Percentiles rank a stretch among this genome's conserved stretches.
These are phyloP conservation scores for Chunga burmeisteri DNA, from an alignment of 2,113 vertebrate species.

Conservation along the genomic window DNA sequence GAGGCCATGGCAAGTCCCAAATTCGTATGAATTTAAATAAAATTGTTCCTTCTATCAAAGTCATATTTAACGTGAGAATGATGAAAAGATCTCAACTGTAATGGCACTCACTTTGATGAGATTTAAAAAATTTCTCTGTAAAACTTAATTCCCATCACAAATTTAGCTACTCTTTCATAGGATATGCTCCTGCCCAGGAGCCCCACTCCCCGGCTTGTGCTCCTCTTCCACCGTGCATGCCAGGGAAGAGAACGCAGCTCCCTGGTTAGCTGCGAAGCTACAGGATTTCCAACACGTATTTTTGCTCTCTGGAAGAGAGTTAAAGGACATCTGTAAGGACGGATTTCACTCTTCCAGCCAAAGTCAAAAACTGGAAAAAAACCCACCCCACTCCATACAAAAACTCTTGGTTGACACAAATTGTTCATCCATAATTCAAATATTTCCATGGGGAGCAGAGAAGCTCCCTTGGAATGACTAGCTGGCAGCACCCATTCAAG, in stretches of 20 bases:
- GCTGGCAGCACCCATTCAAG: not conserved
- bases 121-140: not conserved
- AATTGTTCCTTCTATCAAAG: not conserved
- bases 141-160: not conserved
- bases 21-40: not conserved
- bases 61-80: not conserved
- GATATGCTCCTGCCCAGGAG: not conserved
- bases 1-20: not conserved
- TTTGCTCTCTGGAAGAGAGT: not conserved
- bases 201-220: not conserved
- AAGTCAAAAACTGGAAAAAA: not conserved
- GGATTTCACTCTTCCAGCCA: not conserved
- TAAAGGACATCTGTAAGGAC: not conserved
- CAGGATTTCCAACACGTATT: not conserved
- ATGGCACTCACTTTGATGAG: not conserved
- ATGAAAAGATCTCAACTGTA: not conserved
- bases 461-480: not conserved
- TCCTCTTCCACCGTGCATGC: rapidly evolving
- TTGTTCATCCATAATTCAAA: not conserved
- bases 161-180: not conserved
- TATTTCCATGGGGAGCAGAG: not conserved
- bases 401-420: not conserved
- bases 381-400: not conserved
- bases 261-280: not conserved
- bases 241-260: not conserved